phyloP scores from a whole-genome alignment of 2,888 invertebrate species.

The Andrena bucephala region DNA sequence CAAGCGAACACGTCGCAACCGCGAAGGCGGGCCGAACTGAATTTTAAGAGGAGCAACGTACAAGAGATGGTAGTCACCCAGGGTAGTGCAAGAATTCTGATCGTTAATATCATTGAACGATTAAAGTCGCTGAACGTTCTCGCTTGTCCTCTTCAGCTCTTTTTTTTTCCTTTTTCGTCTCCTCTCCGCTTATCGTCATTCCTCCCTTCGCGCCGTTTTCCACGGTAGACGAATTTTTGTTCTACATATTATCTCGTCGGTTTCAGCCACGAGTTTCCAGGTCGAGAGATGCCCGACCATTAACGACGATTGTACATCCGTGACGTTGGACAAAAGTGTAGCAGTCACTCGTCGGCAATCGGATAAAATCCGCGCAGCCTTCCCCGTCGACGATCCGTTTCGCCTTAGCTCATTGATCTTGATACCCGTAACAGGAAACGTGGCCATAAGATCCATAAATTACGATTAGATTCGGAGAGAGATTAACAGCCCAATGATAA shows the following conservation, averaged over 20 bases:
- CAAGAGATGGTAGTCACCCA: neutral
- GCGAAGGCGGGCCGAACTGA: neutral
- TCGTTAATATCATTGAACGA: constrained; percentile 43
- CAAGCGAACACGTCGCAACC: constrained; percentile 4
- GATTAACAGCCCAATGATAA: constrained; percentile 24
- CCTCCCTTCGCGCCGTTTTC: neutral
- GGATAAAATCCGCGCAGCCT: constrained; percentile 50
- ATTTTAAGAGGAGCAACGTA: constrained; percentile 6
- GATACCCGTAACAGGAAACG: constrained; percentile 14
- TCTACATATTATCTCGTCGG: constrained; percentile 16
- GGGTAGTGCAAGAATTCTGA: constrained; percentile 25
- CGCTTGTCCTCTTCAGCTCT: neutral
- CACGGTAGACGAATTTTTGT: constrained; percentile 31
- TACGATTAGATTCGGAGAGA: constrained; percentile 27
- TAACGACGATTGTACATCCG: constrained; percentile 57
- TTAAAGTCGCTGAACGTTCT: constrained; percentile 31
- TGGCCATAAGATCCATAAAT: constrained; percentile 9
- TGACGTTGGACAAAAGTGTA: constrained; percentile 33
- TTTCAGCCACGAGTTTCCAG: constrained; percentile 38
- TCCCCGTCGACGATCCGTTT: constrained; percentile 39
- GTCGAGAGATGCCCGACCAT: constrained; percentile 62
- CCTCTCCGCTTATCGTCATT: neutral
- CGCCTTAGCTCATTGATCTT: constrained; percentile 38
- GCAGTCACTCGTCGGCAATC: constrained; percentile 48
- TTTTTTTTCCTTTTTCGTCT: neutral